Evolutionary conservation across 2,888 invertebrate species (phyloP), one percentile per base, ranked within the genome.

Genomic region (Zygothrica quintamaculata): DNA sequence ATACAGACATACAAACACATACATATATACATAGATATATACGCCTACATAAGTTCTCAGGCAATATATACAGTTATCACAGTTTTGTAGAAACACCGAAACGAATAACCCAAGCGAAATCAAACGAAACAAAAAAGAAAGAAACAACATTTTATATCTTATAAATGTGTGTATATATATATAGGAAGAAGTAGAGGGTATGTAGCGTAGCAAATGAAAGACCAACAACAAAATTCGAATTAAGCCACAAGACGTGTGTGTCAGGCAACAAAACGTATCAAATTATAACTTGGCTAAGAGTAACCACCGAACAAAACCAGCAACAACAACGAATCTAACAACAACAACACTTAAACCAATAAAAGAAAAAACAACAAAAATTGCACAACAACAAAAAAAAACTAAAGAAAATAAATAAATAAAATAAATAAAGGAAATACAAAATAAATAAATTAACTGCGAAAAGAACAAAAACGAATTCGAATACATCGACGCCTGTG

Each of bases 221-320:
- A n/a, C n/a, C 56, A 71, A 64, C 52, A 68, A 74, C 67, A 76
- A 59, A 66, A 69, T 71, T 67, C 68, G 70, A 79, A 73, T 69
- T 81, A 77, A 75, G 81, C 60, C 69, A 55, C 69, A 51, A 53
- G 70, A 69, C 67, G 76, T 50, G 58, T 65, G 57, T 55, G 42
- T 34, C 44, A 55, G 58, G 62, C 69, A 82, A 73, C 75, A 68
- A 65, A 75, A 71, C 75, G 75, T 73, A 81, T 84, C 81, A 75
- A 79, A 79, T 79, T 74, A 77, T 81, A 70, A 66, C 71, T 72
- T 77, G 70, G 79, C 67, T 60, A 72, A 65, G 51, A 74, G 65
- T 72, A 77, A 77, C 84, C 84, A 84, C 84, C 84, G 81, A 82
- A 68, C n/a, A 52, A 58, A 65, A 62, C 59, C 31, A 70, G 25